Conservation (phyloP, 2,113 vertebrate species). For the Tretioscincus oriximinensis region DNA sequence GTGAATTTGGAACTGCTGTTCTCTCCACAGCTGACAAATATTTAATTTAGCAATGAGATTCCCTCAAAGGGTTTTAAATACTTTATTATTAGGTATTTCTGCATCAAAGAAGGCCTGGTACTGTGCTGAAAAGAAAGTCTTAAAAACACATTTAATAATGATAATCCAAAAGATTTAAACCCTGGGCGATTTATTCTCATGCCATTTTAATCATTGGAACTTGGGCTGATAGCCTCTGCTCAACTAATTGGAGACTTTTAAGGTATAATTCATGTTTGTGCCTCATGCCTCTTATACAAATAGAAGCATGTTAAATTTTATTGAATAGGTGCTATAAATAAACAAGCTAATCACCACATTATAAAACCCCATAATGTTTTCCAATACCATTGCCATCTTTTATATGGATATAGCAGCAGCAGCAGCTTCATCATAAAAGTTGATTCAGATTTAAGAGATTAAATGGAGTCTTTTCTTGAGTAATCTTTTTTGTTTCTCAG, state of each 20-base stretch:
- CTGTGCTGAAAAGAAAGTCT: slow-evolving; percentile 27
- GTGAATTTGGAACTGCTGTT: neutral
- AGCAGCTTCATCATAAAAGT: neutral
- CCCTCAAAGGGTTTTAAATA: slow-evolving; percentile 10
- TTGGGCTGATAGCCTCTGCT: neutral
- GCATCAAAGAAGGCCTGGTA: neutral
- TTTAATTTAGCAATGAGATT: slow-evolving; percentile 3
- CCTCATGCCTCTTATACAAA: neutral
- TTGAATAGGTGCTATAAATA: slow-evolving; percentile 1
- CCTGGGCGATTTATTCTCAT: slow-evolving; percentile 19
- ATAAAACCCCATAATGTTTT: slow-evolving; percentile 3
- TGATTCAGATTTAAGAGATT: neutral
- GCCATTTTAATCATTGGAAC: neutral
- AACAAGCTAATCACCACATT: neutral
- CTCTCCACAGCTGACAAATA: slow-evolving; percentile 2
- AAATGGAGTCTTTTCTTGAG: neutral
- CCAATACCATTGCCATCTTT: neutral
- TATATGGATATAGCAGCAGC: neutral
- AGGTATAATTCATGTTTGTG: slow-evolving; percentile 18
- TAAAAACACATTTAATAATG: slow-evolving; percentile 31
- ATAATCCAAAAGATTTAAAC: slow-evolving; percentile 24
- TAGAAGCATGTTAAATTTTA: neutral
- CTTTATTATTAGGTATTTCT: slow-evolving; percentile 20
- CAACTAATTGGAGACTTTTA: neutral
- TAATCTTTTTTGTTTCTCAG: neutral